Evolutionary conservation across 2,113 vertebrate genomes (phyloP).

Genomic region (Mustela lutreola): DNA sequence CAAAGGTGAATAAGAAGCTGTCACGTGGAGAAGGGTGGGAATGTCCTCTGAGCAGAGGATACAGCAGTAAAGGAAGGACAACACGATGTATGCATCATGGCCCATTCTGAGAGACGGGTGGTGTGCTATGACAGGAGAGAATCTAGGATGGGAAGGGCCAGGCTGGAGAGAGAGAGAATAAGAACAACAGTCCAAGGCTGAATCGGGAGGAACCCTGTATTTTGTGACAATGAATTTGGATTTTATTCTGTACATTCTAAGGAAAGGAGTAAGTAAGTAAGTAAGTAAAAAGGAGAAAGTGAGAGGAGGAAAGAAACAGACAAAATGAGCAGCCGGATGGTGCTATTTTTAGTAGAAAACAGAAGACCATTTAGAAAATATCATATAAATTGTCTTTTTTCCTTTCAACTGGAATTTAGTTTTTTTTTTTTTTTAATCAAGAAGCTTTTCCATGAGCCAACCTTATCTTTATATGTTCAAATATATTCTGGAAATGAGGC

Average conservation of each 20-base stretch:
- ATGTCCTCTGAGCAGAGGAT: not conserved
- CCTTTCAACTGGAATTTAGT: not conserved
- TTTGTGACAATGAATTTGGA: not conserved
- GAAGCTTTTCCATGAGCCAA: not conserved
- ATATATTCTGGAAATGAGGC: not conserved
- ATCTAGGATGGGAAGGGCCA: not conserved
- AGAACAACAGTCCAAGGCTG: not conserved
- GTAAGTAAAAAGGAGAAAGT: not conserved
- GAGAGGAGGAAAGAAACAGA: not conserved
- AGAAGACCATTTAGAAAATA: not conserved
- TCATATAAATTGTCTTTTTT: not conserved
- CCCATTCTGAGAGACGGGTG: not conserved
- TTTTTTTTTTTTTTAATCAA: slow-evolving; percentile 26
- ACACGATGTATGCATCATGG: accelerated
- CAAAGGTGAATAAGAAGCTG: not conserved
- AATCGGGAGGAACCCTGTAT: not conserved
- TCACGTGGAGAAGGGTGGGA: not conserved
- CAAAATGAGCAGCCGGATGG: not conserved
- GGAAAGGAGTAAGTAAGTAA: not conserved
- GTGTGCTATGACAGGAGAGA: not conserved
- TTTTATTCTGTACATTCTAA: not conserved
- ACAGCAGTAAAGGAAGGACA: not conserved
- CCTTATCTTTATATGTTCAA: not conserved
- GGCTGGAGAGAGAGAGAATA: not conserved
- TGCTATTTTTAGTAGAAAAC: not conserved